Conservation (phyloP, 1,140 invertebrate genomes). For the Sycophaga agraensis region DNA sequence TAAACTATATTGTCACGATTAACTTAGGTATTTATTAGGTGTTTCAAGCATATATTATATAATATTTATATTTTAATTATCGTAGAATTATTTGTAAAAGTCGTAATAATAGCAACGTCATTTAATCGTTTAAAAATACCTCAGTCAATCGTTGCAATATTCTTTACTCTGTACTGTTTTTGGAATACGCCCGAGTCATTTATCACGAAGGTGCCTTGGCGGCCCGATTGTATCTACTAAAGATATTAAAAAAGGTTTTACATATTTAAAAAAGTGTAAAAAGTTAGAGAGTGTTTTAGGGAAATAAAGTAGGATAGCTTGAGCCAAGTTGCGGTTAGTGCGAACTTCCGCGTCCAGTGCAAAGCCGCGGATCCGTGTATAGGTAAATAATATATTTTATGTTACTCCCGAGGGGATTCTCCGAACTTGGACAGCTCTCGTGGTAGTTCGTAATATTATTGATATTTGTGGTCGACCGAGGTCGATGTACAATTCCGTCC, state of each 20-base stretch:
- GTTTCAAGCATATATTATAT: too few relatives aligned
- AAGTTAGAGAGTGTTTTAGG: not conserved
- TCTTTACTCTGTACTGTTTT: too few relatives aligned
- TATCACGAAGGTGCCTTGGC: not conserved
- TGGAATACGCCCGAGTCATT: not conserved
- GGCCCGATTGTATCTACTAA: not conserved
- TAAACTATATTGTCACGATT: too few relatives aligned
- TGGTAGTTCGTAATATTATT: slow-evolving; percentile 20
- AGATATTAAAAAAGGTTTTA: not conserved
- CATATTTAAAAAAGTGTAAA: not conserved
- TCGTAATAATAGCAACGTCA: too few relatives aligned
- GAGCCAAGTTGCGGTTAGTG: too few relatives aligned
- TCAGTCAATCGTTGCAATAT: too few relatives aligned
- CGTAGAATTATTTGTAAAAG: too few relatives aligned
- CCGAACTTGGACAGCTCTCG: not conserved
- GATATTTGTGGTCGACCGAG: slow-evolving; percentile 25
- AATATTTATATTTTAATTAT: too few relatives aligned
- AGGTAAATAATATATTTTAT: not conserved
- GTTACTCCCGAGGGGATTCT: not conserved
- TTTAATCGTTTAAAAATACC: too few relatives aligned
- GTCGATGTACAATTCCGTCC: slow-evolving; percentile 24
- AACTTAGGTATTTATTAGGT: too few relatives aligned
- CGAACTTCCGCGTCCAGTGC: not conserved
- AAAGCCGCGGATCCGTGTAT: not conserved
- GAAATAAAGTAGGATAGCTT: not conserved